Conservation (phyloP, 1,140 invertebrate species). For the Lordiphosa mommai region DNA sequence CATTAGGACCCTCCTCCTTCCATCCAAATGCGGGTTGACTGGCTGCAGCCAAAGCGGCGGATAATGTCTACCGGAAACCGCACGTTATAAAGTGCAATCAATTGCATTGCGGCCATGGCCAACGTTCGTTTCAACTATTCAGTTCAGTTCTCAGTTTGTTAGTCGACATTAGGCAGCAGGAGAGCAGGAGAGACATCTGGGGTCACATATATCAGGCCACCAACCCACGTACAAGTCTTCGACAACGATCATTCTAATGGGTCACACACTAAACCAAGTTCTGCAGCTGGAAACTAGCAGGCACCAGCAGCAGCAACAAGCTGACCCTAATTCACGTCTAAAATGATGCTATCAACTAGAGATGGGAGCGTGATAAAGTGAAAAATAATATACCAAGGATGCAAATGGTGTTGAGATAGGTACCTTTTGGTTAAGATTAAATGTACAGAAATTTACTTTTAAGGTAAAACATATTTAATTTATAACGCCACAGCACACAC, state of each 20-base stretch:
- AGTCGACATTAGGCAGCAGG: constrained; percentile 58
- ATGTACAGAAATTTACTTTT: no score
- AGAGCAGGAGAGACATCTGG: constrained; percentile 13
- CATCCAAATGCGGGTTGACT: constrained; percentile 40
- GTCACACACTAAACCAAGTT: constrained; percentile 67
- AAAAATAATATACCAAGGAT: not conserved
- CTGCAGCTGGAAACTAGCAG: not conserved
- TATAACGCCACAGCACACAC: no score
- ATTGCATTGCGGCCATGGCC: constrained; percentile 68
- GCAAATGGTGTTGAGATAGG: not conserved
- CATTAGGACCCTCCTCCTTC: constrained; percentile 55
- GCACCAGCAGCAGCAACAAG: constrained; percentile 18
- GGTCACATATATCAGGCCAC: constrained; percentile 54
- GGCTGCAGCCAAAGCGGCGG: constrained; percentile 60
- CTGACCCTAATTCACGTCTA: constrained; percentile 46
- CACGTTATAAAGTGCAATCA: constrained; percentile 78
- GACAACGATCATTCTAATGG: constrained; percentile 77
- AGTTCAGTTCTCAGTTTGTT: constrained; percentile 52
- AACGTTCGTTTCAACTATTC: constrained; percentile 3
- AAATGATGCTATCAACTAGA: constrained; percentile 12
- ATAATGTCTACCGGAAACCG: constrained; percentile 77
- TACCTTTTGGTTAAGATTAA: no score
- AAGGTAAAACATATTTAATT: no score
- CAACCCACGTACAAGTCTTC: constrained; percentile 61
- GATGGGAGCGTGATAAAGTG: constrained; percentile 1